Evolutionary conservation across 2,888 invertebrate genomes (phyloP), one percentile per base, ranked within the genome.

Genomic region (Tachina grossa): DNA sequence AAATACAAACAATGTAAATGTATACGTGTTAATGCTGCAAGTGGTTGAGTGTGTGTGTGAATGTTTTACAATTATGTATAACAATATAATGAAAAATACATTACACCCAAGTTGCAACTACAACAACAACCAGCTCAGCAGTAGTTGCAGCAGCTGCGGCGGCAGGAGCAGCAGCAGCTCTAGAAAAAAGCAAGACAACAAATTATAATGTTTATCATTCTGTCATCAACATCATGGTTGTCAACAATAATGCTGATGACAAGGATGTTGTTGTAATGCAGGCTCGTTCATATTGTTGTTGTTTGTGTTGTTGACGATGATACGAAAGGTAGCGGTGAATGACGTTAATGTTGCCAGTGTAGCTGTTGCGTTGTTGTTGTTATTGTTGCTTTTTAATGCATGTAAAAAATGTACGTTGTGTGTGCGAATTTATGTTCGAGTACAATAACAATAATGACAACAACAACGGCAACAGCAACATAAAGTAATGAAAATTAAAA

Each of bases 21-120:
- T 85, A 57, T 55, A 57, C 41, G 57, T 83, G 82, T 81, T 55
- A 59, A 51, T 65, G 65, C 47, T 81, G 43, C 14, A 75, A 61
- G 61, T 69, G 55, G 57, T 51, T 49, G n/a, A n/a, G 75, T 19
- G 41, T 74, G 53, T 57, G 10, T 80, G 61, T 51, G 41, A 43
- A 59, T 84, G 45, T 16, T 71, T 79, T 53, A 47, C 45, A 71
- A 71, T 85, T 79, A 80, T 31, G 31, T 31, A 31, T 85, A 85
- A 83, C 82, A 85, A 85, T 80, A 76, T 85, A 85, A 85, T 85
- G 85, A 83, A 85, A 85, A 85, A 85, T 83, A 80, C 79, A 85
- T 85, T 83, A 85, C 79, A 83, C 83, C 85, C 85, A 83, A 72
- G 83, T 72, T 80, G 61, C 79, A 85, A 72, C 59, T 49, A 61